Conservation (phyloP, 2,888 invertebrate species). For the Rhingia campestris region DNA sequence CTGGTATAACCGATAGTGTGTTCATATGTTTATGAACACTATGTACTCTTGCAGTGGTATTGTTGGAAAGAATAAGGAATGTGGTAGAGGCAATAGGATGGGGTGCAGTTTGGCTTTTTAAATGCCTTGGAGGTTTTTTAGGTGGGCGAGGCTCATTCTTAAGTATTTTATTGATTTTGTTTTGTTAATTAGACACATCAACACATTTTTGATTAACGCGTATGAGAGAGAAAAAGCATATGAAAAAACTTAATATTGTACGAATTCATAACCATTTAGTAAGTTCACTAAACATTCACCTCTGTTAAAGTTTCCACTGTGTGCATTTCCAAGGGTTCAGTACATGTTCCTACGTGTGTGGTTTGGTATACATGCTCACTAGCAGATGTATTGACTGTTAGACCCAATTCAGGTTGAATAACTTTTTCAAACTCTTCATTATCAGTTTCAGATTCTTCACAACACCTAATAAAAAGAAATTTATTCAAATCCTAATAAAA, state of each 20-base stretch:
- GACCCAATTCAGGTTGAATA: slow-evolving; percentile 82
- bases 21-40: slow-evolving; percentile 46
- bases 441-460: slow-evolving; percentile 91
- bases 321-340: slow-evolving; percentile 78
- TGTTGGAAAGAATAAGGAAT: slow-evolving; percentile 34
- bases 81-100: slow-evolving; percentile 44
- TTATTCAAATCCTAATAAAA: slow-evolving; percentile 15
- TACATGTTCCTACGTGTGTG: slow-evolving; percentile 77
- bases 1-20: slow-evolving; percentile 74
- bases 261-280: slow-evolving; percentile 35
- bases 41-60: slow-evolving; percentile 30
- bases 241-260: slow-evolving; percentile 57
- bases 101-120: slow-evolving; percentile 66
- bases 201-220: slow-evolving; percentile 44
- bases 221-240: slow-evolving; percentile 63
- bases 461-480: slow-evolving; percentile 83
- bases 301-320: slow-evolving; percentile 81
- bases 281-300: slow-evolving; percentile 73
- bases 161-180: slow-evolving; percentile 25
- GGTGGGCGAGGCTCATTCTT: slow-evolving; percentile 78
- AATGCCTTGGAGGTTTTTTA: slow-evolving; percentile 82
- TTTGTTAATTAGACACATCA: slow-evolving; percentile 26
- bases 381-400: slow-evolving; percentile 76
- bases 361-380: slow-evolving; percentile 75
- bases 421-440: slow-evolving; percentile 93